Evolutionary conservation across 2,888 invertebrate genomes (phyloP), one percentile per base, ranked within the genome.

Genomic region (Melitaea athalia): DNA sequence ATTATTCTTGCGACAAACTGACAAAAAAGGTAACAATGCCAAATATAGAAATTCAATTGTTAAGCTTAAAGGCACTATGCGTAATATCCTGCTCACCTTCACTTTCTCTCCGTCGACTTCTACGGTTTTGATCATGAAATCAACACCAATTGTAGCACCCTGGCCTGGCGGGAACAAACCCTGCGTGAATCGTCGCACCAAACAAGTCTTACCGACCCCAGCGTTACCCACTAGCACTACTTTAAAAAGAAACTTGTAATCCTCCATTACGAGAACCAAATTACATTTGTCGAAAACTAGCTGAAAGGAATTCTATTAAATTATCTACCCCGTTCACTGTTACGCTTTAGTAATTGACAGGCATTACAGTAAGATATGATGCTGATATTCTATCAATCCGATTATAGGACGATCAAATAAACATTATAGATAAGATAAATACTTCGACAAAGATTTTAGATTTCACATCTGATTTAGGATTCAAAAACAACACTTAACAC

Each of bases 111-210:
- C 97, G 81, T 98, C 98, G 68, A 99, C 97, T 94, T 99, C 98
- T 10, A 99, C 98, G 64, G 99, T 99, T 93, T 99, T 99, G 73
- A 99, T 99, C 99, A 99, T 99, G 88, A 99, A 99, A 94, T 99
- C 99, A 38, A 99, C 99, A 68, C 99, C 99, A 81, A 99, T 99
- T 4, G 99, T 99, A 67, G 99, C 99, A 77, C 99, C 99, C 93
- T 99, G 99, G 14, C 99, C 99, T 45, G 99, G 99, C 63, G 99
- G 99, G 92, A 99, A 99, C 61, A 99, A 92, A 3, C 99, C 99
- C 94, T 99, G 99, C 52, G 99, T 99, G 87, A 99, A 99, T 80
- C 99, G 94, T 74, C 99, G 94, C 68, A 99, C 99, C 67, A 99
- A 94, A 91, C 99, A 99, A 64, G 99, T 99, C 92, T 99, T 99